Evolutionary conservation across 2,113 vertebrate genomes (phyloP), one percentile per base, ranked within the genome.

Genomic region (Oplegnathus fasciatus): DNA sequence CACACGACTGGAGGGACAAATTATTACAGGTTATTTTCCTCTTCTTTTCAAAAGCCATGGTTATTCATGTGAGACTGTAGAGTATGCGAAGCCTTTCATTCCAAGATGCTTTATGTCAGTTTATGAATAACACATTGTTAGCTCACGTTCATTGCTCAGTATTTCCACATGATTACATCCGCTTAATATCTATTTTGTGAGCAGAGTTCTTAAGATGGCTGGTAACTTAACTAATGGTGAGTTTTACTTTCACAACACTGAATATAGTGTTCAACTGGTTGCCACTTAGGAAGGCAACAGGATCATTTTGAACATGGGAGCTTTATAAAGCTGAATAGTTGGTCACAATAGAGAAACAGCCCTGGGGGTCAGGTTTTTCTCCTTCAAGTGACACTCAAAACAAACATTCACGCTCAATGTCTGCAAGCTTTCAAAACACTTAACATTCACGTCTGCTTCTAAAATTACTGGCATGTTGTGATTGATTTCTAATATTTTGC

Each of bases 11-110:
- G 90, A 90, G 94, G 90, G 94, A 94, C 92, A 96, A 95, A 95
- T 95, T 95, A 95, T 96, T 92, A 93, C 92, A 91, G 92, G 91
- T 90, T 92, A 94, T 93, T 92, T 94, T 92, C 86, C 86, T 84
- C 94, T 83, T 85, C 91, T 90, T 93, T 88, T 91, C 94, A 90
- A 95, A 87, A 83, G 67, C 89, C 87, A 64, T 15, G 82, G 88
- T 84, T 93, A 94, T 94, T 93, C 87, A 88, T 86, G 84, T 72
- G 82, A 82, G 86, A 80, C 84, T 68, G 48, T 64, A 50, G 71
- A 90, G 84, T 76, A 82, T 83, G 75, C n/a, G 24, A 85, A 76
- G 74, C 66, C 76, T 85, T 90, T 90, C 62, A 83, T 81, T 88
- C 82, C 37, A 30, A 88, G 81, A 91, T 54, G 88, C 55, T 89